Conservation (phyloP, 2,888 invertebrate genomes). For the Deilephila porcellus region DNA sequence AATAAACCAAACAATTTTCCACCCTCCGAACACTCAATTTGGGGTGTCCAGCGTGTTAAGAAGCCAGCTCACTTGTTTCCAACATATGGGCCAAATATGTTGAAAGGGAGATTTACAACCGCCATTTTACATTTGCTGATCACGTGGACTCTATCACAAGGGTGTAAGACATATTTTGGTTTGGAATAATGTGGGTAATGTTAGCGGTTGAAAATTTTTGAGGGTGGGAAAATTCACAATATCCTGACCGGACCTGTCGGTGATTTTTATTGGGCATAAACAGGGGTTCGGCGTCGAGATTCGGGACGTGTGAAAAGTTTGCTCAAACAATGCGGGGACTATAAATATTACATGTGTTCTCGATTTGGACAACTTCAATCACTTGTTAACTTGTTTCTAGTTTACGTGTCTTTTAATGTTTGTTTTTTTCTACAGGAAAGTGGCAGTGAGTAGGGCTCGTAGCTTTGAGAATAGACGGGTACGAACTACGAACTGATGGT, state of each 20-base stretch:
- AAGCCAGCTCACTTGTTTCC: constrained; percentile 77
- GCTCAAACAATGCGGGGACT: constrained; percentile 64
- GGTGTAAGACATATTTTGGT: constrained; percentile 41
- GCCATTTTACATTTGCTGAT: constrained; percentile 37
- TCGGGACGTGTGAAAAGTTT: constrained; percentile 66
- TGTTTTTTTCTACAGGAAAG: not conserved
- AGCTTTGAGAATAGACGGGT: too few species aligned
- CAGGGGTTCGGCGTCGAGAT: constrained; percentile 68
- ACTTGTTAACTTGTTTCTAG: constrained; percentile 1
- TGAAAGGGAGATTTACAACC: constrained; percentile 58
- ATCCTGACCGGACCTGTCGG: constrained; percentile 76
- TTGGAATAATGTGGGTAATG: constrained; percentile 38
- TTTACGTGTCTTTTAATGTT: not conserved
- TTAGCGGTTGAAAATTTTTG: constrained; percentile 62
- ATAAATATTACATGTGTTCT: constrained; percentile 45
- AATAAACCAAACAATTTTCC: constrained; percentile 74
- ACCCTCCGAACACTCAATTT: constrained; percentile 73
- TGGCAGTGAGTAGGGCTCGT: not conserved
- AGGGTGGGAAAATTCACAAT: constrained; percentile 77
- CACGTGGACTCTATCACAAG: constrained; percentile 34
- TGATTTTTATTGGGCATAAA: constrained; percentile 81
- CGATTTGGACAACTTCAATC: constrained; percentile 46
- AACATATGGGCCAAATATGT: constrained; percentile 78
- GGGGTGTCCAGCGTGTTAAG: constrained; percentile 79
- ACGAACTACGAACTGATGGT: too few species aligned